These are phyloP conservation scores for Phortica variegata DNA, from an alignment of 1,140 invertebrate genomes.

Conservation along the genomic window DNA sequence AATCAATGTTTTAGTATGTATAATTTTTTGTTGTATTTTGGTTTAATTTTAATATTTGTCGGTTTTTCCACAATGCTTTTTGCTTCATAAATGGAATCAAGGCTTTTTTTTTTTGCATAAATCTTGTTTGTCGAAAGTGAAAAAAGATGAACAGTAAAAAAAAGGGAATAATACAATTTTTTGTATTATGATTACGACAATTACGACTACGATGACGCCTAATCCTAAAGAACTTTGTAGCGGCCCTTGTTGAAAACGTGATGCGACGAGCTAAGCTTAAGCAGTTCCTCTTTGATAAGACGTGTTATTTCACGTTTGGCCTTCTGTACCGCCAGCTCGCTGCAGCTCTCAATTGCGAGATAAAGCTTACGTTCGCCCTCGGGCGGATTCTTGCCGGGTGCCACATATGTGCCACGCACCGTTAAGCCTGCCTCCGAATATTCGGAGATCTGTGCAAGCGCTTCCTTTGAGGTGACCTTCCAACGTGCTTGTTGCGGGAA, in stretches of 20 bases:
- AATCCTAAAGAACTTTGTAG: constrained; percentile 88
- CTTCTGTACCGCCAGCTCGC: constrained; percentile 94
- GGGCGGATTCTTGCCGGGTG: constrained; percentile 81
- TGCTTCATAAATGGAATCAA: too few relatives aligned
- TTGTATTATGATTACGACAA: too few relatives aligned
- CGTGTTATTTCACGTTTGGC: constrained; percentile 98
- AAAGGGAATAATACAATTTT: too few relatives aligned
- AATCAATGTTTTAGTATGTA: too few relatives aligned
- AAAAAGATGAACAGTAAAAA: too few relatives aligned
- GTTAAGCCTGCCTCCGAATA: constrained; percentile 99
- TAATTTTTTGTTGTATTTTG: too few relatives aligned
- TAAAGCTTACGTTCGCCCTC: constrained; percentile 97
- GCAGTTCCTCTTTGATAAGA: constrained; percentile 95
- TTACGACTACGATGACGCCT: too few relatives aligned
- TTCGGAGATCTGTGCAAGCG: constrained; percentile 96
- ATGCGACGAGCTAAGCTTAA: constrained; percentile 84
- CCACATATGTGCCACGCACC: constrained; percentile 96
- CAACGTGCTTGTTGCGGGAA: constrained; percentile 98
- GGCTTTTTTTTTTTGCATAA: too few relatives aligned
- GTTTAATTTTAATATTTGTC: too few relatives aligned
- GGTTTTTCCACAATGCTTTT: too few relatives aligned
- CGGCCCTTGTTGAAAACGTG: constrained; percentile 87
- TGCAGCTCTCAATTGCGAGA: constrained; percentile 97
- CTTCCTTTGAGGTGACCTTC: constrained; percentile 98
- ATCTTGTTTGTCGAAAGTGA: too few relatives aligned